Conservation (phyloP, 2,113 vertebrate species). For the Peromyscus polionotus region DNA sequence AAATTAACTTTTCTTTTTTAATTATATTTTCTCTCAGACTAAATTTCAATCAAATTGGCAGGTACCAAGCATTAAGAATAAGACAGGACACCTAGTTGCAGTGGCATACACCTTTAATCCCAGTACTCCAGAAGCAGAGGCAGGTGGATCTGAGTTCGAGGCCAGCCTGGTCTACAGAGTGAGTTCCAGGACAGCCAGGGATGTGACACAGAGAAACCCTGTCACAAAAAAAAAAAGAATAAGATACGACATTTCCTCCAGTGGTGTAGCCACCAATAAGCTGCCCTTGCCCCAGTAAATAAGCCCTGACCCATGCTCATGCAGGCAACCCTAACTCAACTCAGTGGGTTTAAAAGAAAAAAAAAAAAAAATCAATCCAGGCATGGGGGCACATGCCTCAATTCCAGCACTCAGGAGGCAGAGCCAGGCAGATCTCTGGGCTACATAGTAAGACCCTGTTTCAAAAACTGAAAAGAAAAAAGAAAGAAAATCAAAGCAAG, state of each 20-base stretch:
- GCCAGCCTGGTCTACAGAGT: background rate
- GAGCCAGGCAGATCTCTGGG: background rate
- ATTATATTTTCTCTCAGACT: constrained; percentile 39
- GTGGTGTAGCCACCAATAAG: background rate
- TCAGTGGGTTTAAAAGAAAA: background rate
- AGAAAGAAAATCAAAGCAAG: background rate
- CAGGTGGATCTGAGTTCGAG: background rate
- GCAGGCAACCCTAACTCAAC: background rate
- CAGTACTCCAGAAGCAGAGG: background rate
- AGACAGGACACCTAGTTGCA: background rate
- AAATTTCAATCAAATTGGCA: constrained; percentile 21
- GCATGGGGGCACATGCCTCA: background rate
- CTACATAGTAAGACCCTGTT: background rate
- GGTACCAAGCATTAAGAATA: constrained; percentile 25
- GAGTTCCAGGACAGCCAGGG: background rate
- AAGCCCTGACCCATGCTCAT: background rate
- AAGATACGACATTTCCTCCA: background rate
- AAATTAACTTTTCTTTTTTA: background rate
- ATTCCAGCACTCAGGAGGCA: background rate
- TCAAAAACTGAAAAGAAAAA: background rate
- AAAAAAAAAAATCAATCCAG: background rate
- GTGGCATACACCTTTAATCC: background rate
- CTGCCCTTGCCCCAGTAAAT: background rate
- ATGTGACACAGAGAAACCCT: background rate
- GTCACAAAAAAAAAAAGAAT: background rate